A percentile compares a stretch with the other conserved stretches of the same genome.
Conservation (phyloP, 1,140 invertebrate genomes). For the Micrasema longulum region DNA sequence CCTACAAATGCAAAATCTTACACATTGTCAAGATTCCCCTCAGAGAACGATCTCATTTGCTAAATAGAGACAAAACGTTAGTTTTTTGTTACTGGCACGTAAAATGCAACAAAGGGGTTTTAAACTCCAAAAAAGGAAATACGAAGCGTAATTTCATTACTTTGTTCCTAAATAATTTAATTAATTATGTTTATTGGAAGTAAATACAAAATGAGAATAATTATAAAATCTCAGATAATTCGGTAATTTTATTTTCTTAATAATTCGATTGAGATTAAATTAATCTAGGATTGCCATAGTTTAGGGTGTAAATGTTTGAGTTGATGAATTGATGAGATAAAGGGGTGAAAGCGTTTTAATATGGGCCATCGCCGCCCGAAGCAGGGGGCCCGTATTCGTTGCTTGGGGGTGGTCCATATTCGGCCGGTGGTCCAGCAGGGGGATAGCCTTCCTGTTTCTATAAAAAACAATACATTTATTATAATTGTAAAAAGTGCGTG, state of each 20-base stretch:
- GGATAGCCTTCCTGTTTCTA: slow-evolving; percentile 68
- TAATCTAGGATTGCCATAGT: not conserved
- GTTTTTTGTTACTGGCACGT: too few relatives aligned
- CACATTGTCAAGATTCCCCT: too few relatives aligned
- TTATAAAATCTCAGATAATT: not conserved
- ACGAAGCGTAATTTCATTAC: not conserved
- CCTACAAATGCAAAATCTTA: not conserved
- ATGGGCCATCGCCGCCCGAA: slow-evolving; percentile 52
- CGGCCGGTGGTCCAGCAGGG: slow-evolving; percentile 57
- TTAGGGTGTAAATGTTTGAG: slow-evolving; percentile 13
- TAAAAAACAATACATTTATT: slow-evolving; percentile 22
- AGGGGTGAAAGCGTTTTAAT: slow-evolving; percentile 28
- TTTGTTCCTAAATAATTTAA: not conserved
- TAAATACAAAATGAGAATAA: not conserved
- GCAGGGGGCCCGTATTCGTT: slow-evolving; percentile 66
- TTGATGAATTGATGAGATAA: slow-evolving; percentile 18
- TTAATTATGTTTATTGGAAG: not conserved
- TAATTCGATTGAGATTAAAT: not conserved
- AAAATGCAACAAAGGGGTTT: not conserved
- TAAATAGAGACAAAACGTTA: not conserved
- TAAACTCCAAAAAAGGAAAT: not conserved
- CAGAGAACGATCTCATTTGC: too few relatives aligned
- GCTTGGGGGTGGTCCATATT: slow-evolving; percentile 65
- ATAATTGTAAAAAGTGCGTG: too few relatives aligned
- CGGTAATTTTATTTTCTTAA: not conserved